Evolutionary conservation across 2,797 vertebrate species (phyloP).

Genomic region (Mus caroli): DNA sequence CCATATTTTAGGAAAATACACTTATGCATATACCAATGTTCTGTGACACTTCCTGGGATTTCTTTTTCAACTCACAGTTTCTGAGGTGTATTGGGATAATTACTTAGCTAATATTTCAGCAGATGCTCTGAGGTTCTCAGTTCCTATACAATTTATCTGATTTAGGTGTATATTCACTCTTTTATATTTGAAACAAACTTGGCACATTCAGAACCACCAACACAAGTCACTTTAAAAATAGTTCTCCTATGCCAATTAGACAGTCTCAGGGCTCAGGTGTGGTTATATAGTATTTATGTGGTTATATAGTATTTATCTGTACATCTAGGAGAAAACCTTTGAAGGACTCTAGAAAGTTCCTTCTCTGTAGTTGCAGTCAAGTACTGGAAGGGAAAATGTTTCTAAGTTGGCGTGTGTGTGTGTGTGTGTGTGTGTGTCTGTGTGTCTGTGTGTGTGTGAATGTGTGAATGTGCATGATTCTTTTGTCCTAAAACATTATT

Average conservation of each 20-base stretch:
- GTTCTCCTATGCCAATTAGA: not conserved
- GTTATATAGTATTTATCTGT: not conserved
- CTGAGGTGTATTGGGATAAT: not conserved
- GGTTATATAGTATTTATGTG: not conserved
- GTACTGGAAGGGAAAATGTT: not conserved
- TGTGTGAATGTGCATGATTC: not conserved
- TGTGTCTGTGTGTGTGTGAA: not conserved
- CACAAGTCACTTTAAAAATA: not conserved
- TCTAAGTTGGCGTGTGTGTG: not conserved
- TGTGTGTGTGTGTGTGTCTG: not conserved
- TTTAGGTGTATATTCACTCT: not conserved
- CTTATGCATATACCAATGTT: not conserved
- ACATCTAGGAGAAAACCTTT: not conserved
- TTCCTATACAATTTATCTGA: not conserved
- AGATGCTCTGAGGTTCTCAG: not conserved
- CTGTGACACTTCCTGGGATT: not conserved
- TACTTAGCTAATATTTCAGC: conserved; percentile 1
- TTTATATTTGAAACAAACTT: not conserved
- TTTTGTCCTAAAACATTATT: not conserved
- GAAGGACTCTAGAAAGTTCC: not conserved
- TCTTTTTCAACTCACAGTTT: conserved; percentile 9
- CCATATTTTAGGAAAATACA: not conserved
- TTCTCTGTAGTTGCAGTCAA: not conserved
- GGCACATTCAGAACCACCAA: not conserved
- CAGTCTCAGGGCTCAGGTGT: not conserved